These are phyloP conservation scores for Hybognathus amarus DNA, from an alignment of 2,797 vertebrate genomes.

Conservation along the genomic window DNA sequence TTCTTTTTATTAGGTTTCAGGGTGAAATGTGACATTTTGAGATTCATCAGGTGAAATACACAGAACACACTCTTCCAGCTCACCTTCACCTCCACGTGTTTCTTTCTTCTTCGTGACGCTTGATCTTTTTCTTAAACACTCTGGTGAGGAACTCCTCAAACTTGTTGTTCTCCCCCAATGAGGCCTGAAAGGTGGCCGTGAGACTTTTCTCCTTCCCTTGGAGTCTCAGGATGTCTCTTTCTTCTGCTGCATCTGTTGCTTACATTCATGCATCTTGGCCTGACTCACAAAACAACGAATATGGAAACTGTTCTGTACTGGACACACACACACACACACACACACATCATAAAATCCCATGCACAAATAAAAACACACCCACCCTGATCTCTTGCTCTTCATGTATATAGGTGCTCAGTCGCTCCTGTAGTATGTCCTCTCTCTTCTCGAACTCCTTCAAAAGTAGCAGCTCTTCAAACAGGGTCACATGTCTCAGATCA, in stretches of 20 bases:
- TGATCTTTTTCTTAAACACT: slow-evolving; percentile 87
- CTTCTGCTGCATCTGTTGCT: slow-evolving; percentile 80
- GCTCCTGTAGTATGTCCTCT: slow-evolving; percentile 82
- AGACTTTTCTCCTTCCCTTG: slow-evolving; percentile 82
- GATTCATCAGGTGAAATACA: not conserved
- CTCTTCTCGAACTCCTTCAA: slow-evolving; percentile 84
- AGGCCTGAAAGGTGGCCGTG: slow-evolving; percentile 76
- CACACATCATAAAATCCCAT: not conserved
- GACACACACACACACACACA: not conserved
- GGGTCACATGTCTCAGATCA: slow-evolving; percentile 82
- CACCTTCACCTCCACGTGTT: slow-evolving; percentile 57
- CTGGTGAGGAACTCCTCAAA: slow-evolving; percentile 84
- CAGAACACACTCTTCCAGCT: slow-evolving; percentile 13
- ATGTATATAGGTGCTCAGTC: slow-evolving; percentile 68
- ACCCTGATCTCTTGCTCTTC: slow-evolving; percentile 81
- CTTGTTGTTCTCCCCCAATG: slow-evolving; percentile 85
- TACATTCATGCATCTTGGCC: slow-evolving; percentile 79
- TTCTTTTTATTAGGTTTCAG: not conserved
- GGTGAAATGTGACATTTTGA: slow-evolving; percentile 6
- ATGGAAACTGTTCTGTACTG: not conserved
- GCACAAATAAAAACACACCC: slow-evolving; percentile 32
- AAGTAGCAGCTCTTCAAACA: slow-evolving; percentile 88
- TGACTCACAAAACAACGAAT: slow-evolving; percentile 58
- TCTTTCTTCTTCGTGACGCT: slow-evolving; percentile 78
- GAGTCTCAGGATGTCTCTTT: slow-evolving; percentile 79